phyloP scores from a whole-genome alignment of 2,113 vertebrate genomes.

The Nibea coibor region DNA sequence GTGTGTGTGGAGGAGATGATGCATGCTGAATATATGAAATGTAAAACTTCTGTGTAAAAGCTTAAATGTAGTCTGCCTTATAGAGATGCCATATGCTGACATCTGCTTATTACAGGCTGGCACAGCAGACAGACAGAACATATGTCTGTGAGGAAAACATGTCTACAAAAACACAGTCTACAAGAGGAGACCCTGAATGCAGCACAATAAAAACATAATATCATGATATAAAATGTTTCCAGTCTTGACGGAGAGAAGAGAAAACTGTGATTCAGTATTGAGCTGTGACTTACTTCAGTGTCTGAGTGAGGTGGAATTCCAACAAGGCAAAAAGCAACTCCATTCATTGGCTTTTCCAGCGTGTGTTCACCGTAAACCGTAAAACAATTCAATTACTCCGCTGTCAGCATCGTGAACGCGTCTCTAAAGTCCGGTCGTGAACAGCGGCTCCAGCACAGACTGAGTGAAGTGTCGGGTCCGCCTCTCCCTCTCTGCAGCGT shows the following conservation, averaged over 20 bases:
- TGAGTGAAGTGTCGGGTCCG: neutral
- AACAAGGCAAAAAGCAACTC: constrained; percentile 95
- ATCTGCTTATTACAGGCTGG: neutral
- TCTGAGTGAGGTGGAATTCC: constrained; percentile 90
- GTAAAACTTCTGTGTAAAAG: neutral
- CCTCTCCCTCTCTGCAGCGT: constrained; percentile 12
- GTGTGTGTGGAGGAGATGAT: neutral
- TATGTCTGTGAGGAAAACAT: neutral
- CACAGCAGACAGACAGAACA: neutral
- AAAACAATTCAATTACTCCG: constrained; percentile 1
- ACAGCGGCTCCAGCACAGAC: neutral
- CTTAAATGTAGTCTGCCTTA: too few relatives aligned
- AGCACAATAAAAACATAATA: neutral
- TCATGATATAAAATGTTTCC: neutral
- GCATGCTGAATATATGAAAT: neutral
- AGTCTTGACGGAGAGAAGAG: neutral
- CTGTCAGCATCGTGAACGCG: constrained; percentile 36
- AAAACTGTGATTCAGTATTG: neutral
- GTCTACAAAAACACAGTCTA: too few relatives aligned
- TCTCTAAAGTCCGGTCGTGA: neutral
- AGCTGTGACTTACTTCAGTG: constrained; percentile 79
- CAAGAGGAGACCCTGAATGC: neutral
- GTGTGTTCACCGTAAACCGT: neutral
- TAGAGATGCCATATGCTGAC: neutral
- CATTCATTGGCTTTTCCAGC: constrained; percentile 88